These are phyloP conservation scores for Pyrocephalus nanus DNA, from an alignment of 2,797 vertebrate genomes.

Conservation along the genomic window DNA sequence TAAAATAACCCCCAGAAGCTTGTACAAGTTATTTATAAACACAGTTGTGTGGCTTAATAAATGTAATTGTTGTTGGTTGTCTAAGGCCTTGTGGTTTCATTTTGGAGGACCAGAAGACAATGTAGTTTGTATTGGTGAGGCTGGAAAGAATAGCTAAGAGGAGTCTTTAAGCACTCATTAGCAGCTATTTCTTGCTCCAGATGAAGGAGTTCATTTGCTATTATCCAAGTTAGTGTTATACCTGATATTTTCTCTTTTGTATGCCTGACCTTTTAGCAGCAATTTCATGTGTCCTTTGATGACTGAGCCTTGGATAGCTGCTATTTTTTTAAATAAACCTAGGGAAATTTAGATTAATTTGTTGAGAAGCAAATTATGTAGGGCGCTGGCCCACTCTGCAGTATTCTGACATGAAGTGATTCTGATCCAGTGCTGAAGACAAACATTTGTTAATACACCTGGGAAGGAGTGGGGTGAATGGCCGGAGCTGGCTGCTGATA, in stretches of 20 bases:
- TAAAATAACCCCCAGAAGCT: not conserved
- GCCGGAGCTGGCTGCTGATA: not conserved
- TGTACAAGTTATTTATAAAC: not conserved
- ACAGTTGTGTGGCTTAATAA: not conserved
- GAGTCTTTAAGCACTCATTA: not conserved
- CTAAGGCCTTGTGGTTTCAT: not conserved
- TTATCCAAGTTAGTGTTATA: not conserved
- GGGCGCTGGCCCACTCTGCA: not conserved
- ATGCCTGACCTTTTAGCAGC: not conserved
- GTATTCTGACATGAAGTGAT: not conserved
- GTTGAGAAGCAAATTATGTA: not conserved
- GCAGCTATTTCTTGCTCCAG: not conserved
- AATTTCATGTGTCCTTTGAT: not conserved
- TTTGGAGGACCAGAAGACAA: not conserved
- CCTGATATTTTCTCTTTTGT: not conserved
- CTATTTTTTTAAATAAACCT: not conserved
- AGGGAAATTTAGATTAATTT: not conserved
- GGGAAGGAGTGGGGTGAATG: not conserved
- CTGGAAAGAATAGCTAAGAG: not conserved
- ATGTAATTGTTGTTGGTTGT: not conserved
- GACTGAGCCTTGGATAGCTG: not conserved
- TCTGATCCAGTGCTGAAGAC: not conserved
- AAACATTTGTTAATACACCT: not conserved
- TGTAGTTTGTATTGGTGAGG: not conserved
- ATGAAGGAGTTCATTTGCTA: not conserved